Evolutionary conservation across 2,797 vertebrate species (phyloP).

Genomic region (Austrolebias charrua): DNA sequence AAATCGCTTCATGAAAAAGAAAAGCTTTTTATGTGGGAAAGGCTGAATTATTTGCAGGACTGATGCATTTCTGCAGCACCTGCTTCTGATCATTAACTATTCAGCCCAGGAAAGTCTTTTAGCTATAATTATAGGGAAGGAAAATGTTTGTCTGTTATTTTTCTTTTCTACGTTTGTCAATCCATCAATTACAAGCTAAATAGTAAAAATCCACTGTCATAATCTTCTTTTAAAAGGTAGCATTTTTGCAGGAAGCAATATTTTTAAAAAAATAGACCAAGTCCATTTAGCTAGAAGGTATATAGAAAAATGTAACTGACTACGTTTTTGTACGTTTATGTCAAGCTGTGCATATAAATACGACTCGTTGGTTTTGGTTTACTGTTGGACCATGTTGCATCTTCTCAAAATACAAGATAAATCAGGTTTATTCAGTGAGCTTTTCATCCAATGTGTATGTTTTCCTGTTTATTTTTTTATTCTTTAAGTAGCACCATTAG

Average conservation of each 20-base stretch:
- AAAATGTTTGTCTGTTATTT: slow-evolving; percentile 30
- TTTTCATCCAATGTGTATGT: background rate
- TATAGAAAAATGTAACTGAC: no score
- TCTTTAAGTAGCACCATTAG: background rate
- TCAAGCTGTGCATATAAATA: no score
- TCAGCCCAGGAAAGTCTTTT: slow-evolving; percentile 30
- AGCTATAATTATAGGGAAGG: slow-evolving; percentile 38
- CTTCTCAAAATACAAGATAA: background rate
- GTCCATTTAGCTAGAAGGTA: background rate
- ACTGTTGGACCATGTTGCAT: no score
- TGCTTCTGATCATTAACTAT: slow-evolving; percentile 46
- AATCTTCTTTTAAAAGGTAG: slow-evolving; percentile 1
- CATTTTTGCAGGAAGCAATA: background rate
- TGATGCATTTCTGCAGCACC: slow-evolving; percentile 26
- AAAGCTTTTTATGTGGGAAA: slow-evolving; percentile 34
- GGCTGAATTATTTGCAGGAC: slow-evolving; percentile 21
- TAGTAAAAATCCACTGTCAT: slow-evolving; percentile 4
- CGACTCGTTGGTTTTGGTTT: background rate
- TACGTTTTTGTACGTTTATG: no score
- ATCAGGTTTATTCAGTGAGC: slow-evolving; percentile 3
- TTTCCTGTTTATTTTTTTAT: background rate
- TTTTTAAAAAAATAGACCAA: background rate
- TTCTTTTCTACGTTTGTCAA: slow-evolving; percentile 36
- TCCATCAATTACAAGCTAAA: slow-evolving; percentile 19
- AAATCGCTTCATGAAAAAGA: slow-evolving; percentile 33